Conservation (phyloP, 2,888 invertebrate genomes). For the Temnothorax rugatulus region DNA sequence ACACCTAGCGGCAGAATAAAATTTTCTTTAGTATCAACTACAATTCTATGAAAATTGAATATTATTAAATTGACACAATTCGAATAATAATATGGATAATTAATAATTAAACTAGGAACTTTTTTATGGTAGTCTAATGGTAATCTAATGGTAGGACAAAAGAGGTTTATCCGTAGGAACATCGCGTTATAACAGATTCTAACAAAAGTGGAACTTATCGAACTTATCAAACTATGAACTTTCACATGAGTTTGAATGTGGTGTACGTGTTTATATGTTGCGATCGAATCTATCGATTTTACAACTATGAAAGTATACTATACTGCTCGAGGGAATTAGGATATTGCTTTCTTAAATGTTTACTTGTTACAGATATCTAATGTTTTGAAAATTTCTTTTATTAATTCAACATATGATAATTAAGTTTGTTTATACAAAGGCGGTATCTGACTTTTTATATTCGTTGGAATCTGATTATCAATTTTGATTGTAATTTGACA, state of each 20-base stretch:
- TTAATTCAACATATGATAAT: neutral
- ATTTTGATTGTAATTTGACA: neutral
- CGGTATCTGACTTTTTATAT: neutral
- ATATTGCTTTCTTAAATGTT: neutral
- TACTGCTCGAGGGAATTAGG: neutral
- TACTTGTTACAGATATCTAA: neutral
- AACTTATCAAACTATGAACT: constrained; percentile 14
- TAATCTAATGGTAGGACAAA: neutral
- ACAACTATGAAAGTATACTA: neutral
- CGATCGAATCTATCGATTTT: constrained; percentile 22
- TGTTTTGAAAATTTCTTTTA: neutral
- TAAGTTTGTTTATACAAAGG: neutral
- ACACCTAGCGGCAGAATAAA: neutral
- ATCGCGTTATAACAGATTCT: neutral
- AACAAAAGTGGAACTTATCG: neutral
- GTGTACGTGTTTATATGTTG: neutral
- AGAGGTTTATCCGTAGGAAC: neutral
- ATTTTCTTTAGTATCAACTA: neutral
- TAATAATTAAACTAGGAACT: neutral
- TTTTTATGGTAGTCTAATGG: neutral
- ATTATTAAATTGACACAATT: neutral
- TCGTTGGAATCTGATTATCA: constrained; percentile 2
- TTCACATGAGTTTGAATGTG: neutral
- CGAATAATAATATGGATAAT: neutral
- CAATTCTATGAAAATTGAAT: neutral